Evolutionary conservation across 1,140 invertebrate species (phyloP), one percentile per base, ranked within the genome.

Genomic region (Episyrphus balteatus): DNA sequence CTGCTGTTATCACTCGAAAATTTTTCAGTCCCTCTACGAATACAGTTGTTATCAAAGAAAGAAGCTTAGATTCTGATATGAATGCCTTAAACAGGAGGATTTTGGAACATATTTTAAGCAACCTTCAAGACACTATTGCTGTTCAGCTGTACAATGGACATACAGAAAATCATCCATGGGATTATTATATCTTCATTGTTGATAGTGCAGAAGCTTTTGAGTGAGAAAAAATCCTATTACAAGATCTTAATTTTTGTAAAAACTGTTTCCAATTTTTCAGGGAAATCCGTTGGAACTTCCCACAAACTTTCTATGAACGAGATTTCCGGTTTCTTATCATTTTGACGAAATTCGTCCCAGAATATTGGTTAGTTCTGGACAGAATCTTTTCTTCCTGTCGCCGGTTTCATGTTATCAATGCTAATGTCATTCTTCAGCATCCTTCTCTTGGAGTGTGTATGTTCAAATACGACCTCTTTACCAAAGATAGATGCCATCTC

Each of bases 251-350:
- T 26, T 3, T 26, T 26, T 26, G 21, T 26, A 5, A n/a, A n/a
- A 8, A 5, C 21, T n/a, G 17, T n/a, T 13, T 43, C 26, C 12
- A 5, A 21, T 39, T 41, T 33, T 46, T 1, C 30, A 47, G 48
- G 0, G 37, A 38, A 1, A 18, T 61, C 7, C 44, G 42, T 0
- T 55, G 55, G 26, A 19, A 57, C 7, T 57, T 58, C 7, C 34
- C 51, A 17, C 48, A 50, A 0, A 15, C 42, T 1, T 45, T 55
- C 10, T 44, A 50, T 8, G 50, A 53, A 21, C 30, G 50, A 9
- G 56, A 61, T 30, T 59, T 55, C 19, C 40, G 52, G n/a, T 61
- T 61, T 2, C 26, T 61, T 11, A 61, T 61, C 11, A 19, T 61
- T 40, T 36, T 57, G 5, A 49, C 55, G 0, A 26, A 26, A 26